phyloP scores from a whole-genome alignment of 1,140 invertebrate species.

The Drosophila micromelanica region DNA sequence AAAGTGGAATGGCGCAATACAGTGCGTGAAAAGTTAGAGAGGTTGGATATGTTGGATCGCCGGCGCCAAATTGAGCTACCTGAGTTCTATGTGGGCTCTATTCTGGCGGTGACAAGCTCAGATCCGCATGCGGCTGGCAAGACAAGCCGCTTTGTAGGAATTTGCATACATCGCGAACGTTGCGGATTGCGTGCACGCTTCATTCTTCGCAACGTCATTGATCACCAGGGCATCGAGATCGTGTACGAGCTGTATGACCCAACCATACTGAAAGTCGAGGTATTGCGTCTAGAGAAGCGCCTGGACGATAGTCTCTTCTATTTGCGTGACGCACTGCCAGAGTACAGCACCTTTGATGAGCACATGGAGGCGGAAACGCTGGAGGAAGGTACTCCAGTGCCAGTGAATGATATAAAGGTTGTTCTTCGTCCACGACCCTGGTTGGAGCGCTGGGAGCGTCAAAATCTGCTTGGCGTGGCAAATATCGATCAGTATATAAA shows the following conservation, averaged over 20 bases:
- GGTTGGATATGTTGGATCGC: constrained; percentile 96
- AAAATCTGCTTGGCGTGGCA: constrained; percentile 91
- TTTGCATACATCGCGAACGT: constrained; percentile 94
- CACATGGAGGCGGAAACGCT: constrained; percentile 95
- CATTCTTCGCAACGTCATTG: constrained; percentile 96
- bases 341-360: constrained; percentile 96
- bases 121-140: constrained; percentile 95
- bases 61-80: constrained; percentile 92
- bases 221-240: constrained; percentile 92
- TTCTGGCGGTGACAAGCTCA: constrained; percentile 95
- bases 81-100: constrained; percentile 98
- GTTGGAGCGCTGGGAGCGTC: constrained; percentile 93
- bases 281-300: constrained; percentile 95
- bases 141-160: constrained; percentile 95
- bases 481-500: constrained; percentile 87
- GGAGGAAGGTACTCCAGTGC: constrained; percentile 91
- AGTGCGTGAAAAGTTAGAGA: constrained; percentile 94
- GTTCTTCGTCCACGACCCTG: constrained; percentile 94
- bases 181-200: constrained; percentile 93
- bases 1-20: constrained; percentile 91
- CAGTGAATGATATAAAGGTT: constrained; percentile 95
- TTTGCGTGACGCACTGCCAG: constrained; percentile 95
- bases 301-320: constrained; percentile 96
- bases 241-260: constrained; percentile 97
- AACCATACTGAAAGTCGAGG: constrained; percentile 94